Conservation (phyloP, 2,888 invertebrate genomes). For the Chromoteleia sp. region DNA sequence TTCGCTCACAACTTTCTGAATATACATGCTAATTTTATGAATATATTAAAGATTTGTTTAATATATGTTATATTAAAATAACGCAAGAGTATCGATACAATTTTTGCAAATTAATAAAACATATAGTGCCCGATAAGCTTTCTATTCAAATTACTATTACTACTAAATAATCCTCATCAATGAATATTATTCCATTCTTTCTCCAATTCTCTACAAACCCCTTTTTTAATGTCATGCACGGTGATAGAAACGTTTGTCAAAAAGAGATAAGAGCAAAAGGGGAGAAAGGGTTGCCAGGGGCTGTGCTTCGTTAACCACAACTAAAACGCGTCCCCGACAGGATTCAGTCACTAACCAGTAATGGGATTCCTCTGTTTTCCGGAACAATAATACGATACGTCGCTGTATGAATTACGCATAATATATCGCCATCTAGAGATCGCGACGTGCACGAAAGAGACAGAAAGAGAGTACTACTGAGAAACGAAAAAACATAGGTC, state of each 20-base stretch:
- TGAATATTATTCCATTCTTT: constrained; percentile 6
- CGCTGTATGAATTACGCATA: constrained; percentile 83
- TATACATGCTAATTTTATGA: no score
- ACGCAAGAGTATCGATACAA: no score
- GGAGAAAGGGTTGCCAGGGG: constrained; percentile 72
- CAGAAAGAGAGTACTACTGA: neutral
- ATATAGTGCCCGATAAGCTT: no score
- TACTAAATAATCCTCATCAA: neutral
- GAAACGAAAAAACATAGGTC: constrained; percentile 15
- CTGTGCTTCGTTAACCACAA: constrained; percentile 80
- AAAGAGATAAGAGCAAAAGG: constrained; percentile 66
- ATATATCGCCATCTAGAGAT: constrained; percentile 70
- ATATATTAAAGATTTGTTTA: no score
- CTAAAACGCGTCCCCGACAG: constrained; percentile 79
- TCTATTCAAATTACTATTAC: neutral
- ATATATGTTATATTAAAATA: no score
- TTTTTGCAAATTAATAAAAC: no score
- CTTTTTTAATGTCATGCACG: constrained; percentile 29
- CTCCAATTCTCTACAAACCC: neutral
- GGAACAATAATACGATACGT: constrained; percentile 82
- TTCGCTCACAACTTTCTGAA: no score
- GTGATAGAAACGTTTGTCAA: constrained; percentile 47
- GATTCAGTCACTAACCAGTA: constrained; percentile 82
- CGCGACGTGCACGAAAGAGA: constrained; percentile 11
- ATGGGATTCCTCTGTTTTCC: constrained; percentile 83